Conservation (phyloP, 2,888 invertebrate genomes). For the Melanostoma mellinum region DNA sequence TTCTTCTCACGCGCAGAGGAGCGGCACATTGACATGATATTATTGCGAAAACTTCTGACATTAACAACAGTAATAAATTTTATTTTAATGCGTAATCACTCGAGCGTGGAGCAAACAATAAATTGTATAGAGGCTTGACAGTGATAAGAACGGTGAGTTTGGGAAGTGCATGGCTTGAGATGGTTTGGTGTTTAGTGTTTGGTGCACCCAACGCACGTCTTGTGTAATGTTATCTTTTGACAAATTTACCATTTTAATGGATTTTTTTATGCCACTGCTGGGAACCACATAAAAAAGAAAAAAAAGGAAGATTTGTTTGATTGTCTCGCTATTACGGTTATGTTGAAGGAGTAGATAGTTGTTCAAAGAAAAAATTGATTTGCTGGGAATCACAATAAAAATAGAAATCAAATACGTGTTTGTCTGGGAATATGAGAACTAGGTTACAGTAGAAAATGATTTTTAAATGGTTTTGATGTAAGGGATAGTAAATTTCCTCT, state of each 20-base stretch:
- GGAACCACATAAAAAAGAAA: too few relatives aligned
- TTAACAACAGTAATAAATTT: conserved; percentile 68
- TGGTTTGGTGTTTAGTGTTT: not conserved
- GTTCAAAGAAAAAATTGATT: too few relatives aligned
- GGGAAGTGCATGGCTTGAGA: not conserved
- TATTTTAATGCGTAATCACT: conserved; percentile 61
- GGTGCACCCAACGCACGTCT: conserved; percentile 43
- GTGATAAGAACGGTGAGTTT: conserved; percentile 35
- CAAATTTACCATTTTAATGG: conserved; percentile 12
- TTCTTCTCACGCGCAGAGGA: conserved; percentile 57
- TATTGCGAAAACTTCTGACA: conserved; percentile 65
- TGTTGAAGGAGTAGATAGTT: too few relatives aligned
- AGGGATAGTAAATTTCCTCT: too few relatives aligned
- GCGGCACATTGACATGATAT: conserved; percentile 62
- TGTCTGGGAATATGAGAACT: too few relatives aligned
- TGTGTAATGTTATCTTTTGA: conserved; percentile 20
- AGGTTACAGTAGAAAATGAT: too few relatives aligned
- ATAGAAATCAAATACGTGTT: too few relatives aligned
- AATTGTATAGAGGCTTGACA: conserved; percentile 44
- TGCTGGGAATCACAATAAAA: too few relatives aligned
- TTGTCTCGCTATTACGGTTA: too few relatives aligned
- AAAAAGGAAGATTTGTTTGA: too few relatives aligned
- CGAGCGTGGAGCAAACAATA: conserved; percentile 44
- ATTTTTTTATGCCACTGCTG: not conserved
- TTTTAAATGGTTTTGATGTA: too few relatives aligned